phyloP scores from a whole-genome alignment of 2,797 vertebrate species.

The Xenops minutus region DNA sequence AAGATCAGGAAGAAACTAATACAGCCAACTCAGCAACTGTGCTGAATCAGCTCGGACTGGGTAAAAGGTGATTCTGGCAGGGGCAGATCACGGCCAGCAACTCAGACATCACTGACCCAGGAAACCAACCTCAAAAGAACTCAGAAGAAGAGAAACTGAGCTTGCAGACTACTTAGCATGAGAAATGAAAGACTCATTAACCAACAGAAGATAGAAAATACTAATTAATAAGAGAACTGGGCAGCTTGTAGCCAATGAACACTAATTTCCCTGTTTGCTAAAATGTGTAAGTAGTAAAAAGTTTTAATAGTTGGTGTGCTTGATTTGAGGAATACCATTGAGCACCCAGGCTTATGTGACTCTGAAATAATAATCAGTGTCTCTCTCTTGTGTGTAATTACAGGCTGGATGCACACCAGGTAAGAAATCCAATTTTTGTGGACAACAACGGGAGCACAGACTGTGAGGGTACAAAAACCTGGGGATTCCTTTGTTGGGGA shows the following conservation, averaged over 20 bases:
- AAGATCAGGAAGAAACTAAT: background rate
- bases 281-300: background rate
- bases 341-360: background rate
- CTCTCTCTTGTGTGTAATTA: background rate
- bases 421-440: background rate
- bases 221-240: background rate
- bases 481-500: background rate
- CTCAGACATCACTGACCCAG: background rate
- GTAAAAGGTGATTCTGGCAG: background rate
- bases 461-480: background rate
- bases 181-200: background rate
- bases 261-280: background rate
- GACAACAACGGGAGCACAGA: rapidly evolving
- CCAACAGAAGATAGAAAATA: background rate
- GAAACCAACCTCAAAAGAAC: background rate
- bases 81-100: background rate
- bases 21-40: background rate
- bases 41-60: background rate
- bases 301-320: background rate
- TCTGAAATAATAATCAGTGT: background rate
- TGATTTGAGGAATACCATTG: background rate
- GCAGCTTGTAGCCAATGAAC: background rate
- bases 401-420: background rate
- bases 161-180: background rate
- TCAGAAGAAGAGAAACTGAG: background rate